Conservation (phyloP, 2,797 vertebrate species). For the Poeciliopsis infans region DNA sequence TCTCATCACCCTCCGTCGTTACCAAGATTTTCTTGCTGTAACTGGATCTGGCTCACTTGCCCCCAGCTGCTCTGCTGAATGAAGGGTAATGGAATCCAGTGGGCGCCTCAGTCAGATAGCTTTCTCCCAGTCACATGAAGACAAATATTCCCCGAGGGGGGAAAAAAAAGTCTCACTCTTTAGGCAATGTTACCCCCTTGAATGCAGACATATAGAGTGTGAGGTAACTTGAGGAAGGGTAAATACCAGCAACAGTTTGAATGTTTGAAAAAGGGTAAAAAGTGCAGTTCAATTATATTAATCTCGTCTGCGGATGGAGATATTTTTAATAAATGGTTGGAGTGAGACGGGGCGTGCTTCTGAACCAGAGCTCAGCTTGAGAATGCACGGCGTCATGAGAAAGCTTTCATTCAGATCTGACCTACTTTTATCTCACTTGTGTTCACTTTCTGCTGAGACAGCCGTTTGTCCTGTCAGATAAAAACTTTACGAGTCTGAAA, state of each 20-base stretch:
- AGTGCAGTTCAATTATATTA: neutral
- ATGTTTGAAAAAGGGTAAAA: neutral
- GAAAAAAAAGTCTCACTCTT: conserved; percentile 57
- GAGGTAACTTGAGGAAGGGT: conserved; percentile 1
- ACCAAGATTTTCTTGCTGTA: conserved; percentile 60
- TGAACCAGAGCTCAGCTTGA: neutral
- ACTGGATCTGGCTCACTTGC: conserved; percentile 48
- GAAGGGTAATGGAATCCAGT: conserved; percentile 62
- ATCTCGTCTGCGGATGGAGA: neutral
- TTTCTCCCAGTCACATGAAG: conserved; percentile 59
- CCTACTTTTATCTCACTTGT: conserved; percentile 23
- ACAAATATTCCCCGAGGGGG: conserved; percentile 51
- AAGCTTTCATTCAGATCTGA: conserved; percentile 21
- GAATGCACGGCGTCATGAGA: neutral
- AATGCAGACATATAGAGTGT: conserved; percentile 11
- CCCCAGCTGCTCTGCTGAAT: conserved; percentile 55
- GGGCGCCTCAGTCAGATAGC: conserved; percentile 12
- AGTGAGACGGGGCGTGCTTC: neutral
- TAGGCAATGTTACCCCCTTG: conserved; percentile 33
- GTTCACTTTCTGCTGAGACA: conserved; percentile 23
- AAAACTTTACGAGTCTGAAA: conserved; percentile 32
- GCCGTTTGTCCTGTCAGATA: conserved; percentile 21
- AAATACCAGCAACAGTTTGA: neutral
- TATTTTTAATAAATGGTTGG: neutral
- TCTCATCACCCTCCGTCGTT: conserved; percentile 39